These are phyloP conservation scores for Crossoptilon crossoptilon DNA, from an alignment of 2,797 vertebrate species.

Conservation along the genomic window DNA sequence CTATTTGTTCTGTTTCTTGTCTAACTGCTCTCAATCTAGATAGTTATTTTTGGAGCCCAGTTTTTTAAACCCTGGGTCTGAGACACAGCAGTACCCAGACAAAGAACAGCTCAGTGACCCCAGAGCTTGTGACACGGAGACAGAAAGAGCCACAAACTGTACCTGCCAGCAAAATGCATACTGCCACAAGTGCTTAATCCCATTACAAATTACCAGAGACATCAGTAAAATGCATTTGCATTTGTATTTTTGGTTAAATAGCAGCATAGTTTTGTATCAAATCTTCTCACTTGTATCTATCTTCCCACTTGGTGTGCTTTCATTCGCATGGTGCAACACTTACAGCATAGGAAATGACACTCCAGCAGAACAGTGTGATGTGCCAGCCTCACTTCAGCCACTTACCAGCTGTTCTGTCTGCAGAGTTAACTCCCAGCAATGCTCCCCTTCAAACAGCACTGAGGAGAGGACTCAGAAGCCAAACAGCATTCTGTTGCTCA, in stretches of 20 bases:
- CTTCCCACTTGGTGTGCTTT: background rate
- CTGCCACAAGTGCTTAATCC: background rate
- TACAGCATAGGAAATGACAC: accelerated
- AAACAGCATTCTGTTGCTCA: too few species aligned
- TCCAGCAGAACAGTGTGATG: background rate
- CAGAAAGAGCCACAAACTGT: background rate
- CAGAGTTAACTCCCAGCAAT: too few species aligned
- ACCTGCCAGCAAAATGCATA: background rate
- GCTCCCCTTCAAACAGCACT: too few species aligned
- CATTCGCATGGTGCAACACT: accelerated
- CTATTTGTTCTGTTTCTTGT: background rate
- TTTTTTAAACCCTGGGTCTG: background rate
- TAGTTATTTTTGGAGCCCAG: background rate
- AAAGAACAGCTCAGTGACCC: too few species aligned
- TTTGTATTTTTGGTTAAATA: background rate
- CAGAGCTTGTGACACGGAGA: too few species aligned
- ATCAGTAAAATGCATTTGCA: background rate
- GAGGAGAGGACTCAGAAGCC: too few species aligned
- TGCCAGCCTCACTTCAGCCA: background rate
- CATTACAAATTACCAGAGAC: background rate
- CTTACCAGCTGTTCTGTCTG: too few species aligned
- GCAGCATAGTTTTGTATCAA: background rate
- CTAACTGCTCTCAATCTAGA: background rate
- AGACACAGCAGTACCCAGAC: background rate
- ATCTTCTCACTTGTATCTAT: background rate